phyloP scores from a whole-genome alignment of 1,140 invertebrate genomes.

The Chironomus tepperi region DNA sequence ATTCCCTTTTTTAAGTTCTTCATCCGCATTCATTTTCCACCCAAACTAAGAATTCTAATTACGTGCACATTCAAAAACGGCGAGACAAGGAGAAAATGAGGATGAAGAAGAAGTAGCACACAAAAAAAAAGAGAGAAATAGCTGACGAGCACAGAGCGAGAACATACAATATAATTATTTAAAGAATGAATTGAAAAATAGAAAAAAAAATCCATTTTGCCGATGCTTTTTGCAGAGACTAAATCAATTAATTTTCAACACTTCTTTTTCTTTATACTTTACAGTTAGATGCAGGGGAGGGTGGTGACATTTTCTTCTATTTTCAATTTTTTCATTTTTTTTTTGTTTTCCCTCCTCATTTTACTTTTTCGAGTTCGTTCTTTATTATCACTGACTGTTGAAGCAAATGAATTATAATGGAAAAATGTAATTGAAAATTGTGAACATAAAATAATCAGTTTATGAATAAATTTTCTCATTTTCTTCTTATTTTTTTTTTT shows the following conservation, averaged over 20 bases:
- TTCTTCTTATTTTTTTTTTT: neutral
- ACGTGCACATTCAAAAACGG: constrained; percentile 11
- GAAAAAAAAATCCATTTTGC: neutral
- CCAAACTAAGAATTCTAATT: constrained; percentile 16
- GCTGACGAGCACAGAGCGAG: neutral
- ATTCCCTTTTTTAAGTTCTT: too few relatives aligned
- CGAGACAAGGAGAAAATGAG: neutral
- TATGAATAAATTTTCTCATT: neutral
- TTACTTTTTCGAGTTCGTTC: neutral
- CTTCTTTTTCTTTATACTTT: neutral
- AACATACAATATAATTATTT: constrained; percentile 7
- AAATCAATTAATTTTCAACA: constrained; percentile 24
- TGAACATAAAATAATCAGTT: constrained; percentile 14
- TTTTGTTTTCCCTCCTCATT: neutral
- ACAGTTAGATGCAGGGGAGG: neutral
- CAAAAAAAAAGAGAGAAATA: too few relatives aligned
- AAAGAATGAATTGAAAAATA: neutral
- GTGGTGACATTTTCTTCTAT: neutral
- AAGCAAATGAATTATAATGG: constrained; percentile 14
- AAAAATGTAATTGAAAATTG: constrained; percentile 10
- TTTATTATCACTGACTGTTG: neutral
- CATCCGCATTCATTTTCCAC: neutral
- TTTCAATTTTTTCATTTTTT: neutral
- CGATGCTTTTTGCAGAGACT: neutral
- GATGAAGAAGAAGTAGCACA: too few relatives aligned